Evolutionary conservation across 2,113 vertebrate genomes (phyloP).

Genomic region (Pseudopodoces humilis): DNA sequence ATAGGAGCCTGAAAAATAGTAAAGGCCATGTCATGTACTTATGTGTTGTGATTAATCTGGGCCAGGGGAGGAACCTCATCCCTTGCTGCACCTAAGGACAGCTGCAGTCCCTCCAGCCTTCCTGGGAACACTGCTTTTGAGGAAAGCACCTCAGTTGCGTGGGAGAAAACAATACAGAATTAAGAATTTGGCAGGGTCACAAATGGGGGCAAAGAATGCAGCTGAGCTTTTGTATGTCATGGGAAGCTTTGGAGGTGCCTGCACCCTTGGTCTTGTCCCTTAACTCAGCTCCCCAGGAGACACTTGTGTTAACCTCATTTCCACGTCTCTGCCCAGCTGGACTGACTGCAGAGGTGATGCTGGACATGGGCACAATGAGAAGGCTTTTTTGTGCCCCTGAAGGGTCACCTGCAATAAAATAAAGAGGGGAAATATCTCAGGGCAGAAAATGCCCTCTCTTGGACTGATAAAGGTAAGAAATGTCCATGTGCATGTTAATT

Average conservation of each 20-base stretch:
- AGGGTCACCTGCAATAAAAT: background rate
- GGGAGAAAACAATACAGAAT: background rate
- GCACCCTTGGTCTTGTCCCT: background rate
- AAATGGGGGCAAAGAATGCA: background rate
- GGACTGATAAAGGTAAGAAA: background rate
- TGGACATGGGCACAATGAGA: background rate
- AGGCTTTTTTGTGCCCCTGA: background rate
- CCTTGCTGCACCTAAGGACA: background rate
- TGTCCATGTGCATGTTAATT: background rate
- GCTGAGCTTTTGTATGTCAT: background rate
- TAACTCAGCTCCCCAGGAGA: background rate
- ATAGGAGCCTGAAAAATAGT: background rate
- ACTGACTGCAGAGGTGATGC: background rate
- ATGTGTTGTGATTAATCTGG: background rate
- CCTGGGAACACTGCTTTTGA: background rate
- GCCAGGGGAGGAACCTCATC: background rate
- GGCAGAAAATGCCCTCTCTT: background rate
- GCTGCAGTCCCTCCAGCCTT: background rate
- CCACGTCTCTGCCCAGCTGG: background rate
- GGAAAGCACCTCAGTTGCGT: background rate
- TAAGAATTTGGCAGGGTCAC: background rate
- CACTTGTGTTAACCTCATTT: accelerated
- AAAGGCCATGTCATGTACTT: background rate
- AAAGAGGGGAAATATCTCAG: background rate
- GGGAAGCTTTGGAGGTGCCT: background rate